Percentiles rank a stretch among this genome's conserved stretches.
phyloP scores from a whole-genome alignment of 2,888 invertebrate genomes.

The Pandemis cinnamomeana region DNA sequence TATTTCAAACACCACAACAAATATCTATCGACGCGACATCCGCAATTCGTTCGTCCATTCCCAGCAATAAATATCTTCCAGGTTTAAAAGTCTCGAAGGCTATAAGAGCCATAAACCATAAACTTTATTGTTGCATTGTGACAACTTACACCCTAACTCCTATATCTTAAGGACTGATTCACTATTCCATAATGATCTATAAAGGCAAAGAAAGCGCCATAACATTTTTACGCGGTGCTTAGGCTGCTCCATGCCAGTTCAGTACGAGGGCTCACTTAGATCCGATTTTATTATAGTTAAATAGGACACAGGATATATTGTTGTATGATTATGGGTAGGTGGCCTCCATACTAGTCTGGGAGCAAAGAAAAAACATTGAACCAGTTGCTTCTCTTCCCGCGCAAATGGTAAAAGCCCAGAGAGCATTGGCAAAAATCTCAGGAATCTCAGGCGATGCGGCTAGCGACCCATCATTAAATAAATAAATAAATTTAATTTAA shows the following conservation, averaged over 20 bases:
- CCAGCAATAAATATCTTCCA: slow-evolving; percentile 12
- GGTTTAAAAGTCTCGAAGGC: neutral
- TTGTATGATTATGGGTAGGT: neutral
- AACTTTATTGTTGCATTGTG: slow-evolving; percentile 23
- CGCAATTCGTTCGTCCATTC: neutral
- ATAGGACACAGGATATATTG: neutral
- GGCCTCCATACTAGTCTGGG: too few relatives aligned
- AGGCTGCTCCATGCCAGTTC: slow-evolving; percentile 6
- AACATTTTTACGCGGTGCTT: slow-evolving; percentile 28
- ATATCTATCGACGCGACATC: neutral
- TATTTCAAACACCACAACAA: too few relatives aligned
- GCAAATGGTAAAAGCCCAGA: too few relatives aligned
- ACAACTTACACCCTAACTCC: slow-evolving; percentile 29
- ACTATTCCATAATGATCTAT: slow-evolving; percentile 36
- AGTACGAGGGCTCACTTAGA: neutral
- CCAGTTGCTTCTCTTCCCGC: too few relatives aligned
- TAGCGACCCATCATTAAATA: too few relatives aligned
- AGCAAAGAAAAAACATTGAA: too few relatives aligned
- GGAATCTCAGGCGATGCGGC: too few relatives aligned
- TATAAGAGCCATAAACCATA: slow-evolving; percentile 16
- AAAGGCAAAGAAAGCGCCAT: slow-evolving; percentile 25
- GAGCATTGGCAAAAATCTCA: too few relatives aligned
- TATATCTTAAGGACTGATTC: slow-evolving; percentile 23
- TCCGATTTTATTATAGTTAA: neutral
- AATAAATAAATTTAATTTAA: too few relatives aligned